phyloP scores from a whole-genome alignment of 2,113 vertebrate species.

The Heloderma charlesbogerti region DNA sequence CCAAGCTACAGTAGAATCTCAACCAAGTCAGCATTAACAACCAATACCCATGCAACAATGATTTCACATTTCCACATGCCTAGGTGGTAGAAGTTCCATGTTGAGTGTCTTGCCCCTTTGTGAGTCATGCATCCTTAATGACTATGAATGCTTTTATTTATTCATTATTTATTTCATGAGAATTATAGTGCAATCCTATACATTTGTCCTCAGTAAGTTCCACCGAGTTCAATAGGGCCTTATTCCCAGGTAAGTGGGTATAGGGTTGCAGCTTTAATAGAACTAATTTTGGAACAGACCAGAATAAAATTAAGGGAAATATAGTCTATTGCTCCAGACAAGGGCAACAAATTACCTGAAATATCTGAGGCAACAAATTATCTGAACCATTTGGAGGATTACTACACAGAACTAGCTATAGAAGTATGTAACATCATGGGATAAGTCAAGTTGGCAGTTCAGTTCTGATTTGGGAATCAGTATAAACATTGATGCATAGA shows the following conservation, averaged over 20 bases:
- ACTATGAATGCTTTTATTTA: neutral
- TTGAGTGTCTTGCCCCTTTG: neutral
- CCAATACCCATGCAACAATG: neutral
- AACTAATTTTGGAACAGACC: neutral
- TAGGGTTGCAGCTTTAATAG: neutral
- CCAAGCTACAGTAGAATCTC: neutral
- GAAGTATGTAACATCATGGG: neutral
- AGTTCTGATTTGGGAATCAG: constrained; percentile 6
- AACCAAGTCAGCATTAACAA: neutral
- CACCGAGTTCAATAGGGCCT: no score
- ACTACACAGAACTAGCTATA: neutral
- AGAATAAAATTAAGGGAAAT: neutral
- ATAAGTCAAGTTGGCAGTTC: neutral
- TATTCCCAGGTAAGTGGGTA: neutral
- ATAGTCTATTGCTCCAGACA: neutral
- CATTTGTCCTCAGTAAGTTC: no score
- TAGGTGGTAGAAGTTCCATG: neutral
- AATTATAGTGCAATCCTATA: no score
- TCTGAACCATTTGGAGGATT: neutral
- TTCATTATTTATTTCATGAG: no score
- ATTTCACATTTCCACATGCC: neutral
- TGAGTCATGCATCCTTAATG: neutral
- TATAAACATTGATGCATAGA: neutral
- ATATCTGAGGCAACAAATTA: neutral
- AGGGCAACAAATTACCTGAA: neutral